These are phyloP conservation scores for Xiphophorus birchmanni DNA, from an alignment of 2,797 vertebrate genomes.

Conservation along the genomic window DNA sequence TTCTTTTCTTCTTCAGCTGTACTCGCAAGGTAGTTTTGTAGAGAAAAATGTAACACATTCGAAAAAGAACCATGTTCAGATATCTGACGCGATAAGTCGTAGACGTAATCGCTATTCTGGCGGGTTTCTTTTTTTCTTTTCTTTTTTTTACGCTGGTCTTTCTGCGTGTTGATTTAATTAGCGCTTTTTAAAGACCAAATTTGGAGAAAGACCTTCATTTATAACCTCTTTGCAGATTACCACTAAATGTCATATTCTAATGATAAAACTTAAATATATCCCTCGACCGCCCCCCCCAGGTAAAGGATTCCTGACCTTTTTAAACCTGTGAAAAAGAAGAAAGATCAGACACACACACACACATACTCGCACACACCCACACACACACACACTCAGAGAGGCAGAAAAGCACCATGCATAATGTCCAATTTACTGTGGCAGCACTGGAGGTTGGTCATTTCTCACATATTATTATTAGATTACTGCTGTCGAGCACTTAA, in stretches of 20 bases:
- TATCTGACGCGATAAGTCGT: background rate
- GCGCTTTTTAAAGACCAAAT: slow-evolving; percentile 56
- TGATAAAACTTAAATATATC: slow-evolving; percentile 68
- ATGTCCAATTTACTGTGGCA: slow-evolving; percentile 98
- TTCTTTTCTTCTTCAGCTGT: background rate
- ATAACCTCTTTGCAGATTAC: slow-evolving; percentile 50
- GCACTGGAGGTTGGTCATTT: slow-evolving; percentile 88
- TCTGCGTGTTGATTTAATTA: slow-evolving; percentile 51
- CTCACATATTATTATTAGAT: slow-evolving; percentile 97
- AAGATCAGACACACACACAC: slow-evolving; percentile 21
- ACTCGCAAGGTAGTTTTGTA: slow-evolving; percentile 18
- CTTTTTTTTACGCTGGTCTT: slow-evolving; percentile 17
- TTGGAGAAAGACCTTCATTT: slow-evolving; percentile 56
- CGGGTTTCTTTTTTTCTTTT: background rate
- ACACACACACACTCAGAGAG: slow-evolving; percentile 67
- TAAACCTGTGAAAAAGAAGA: slow-evolving; percentile 47
- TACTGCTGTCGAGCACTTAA: slow-evolving; percentile 86
- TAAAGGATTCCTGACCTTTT: slow-evolving; percentile 77
- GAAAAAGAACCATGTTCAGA: background rate
- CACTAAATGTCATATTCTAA: slow-evolving; percentile 74
- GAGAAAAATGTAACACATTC: slow-evolving; percentile 14
- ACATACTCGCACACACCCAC: slow-evolving; percentile 45
- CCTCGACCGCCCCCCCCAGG: slow-evolving; percentile 51
- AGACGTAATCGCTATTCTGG: background rate
- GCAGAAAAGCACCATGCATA: slow-evolving; percentile 90